Evolutionary conservation across 1,140 invertebrate genomes (phyloP).

Genomic region (Drosophila pandora): DNA sequence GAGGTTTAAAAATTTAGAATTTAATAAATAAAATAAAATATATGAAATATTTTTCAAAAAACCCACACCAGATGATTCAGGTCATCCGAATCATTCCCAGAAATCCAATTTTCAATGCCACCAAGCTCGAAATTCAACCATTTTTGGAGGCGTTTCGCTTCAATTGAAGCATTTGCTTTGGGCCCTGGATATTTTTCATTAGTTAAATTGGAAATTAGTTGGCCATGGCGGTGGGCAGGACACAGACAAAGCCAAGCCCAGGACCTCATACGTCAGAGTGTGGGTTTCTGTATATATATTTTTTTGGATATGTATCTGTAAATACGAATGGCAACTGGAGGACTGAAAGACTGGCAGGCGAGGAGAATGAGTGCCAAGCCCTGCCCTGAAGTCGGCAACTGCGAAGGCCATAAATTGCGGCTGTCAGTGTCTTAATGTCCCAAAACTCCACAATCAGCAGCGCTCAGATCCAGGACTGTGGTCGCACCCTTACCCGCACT

Average conservation of each 20-base stretch:
- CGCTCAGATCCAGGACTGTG: conserved; percentile 26
- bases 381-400: conserved; percentile 43
- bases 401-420: conserved; percentile 74
- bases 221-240: conserved; percentile 19
- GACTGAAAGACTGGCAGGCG: conserved; percentile 55
- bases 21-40: no score
- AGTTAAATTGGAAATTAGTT: conserved; percentile 52
- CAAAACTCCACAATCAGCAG: conserved; percentile 77
- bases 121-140: conserved; percentile 21
- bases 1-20: no score
- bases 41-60: no score
- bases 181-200: conserved; percentile 39
- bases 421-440: conserved; percentile 83
- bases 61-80: conserved; percentile 24
- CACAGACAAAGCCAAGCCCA: conserved; percentile 28
- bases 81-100: conserved; percentile 45
- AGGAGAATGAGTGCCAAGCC: conserved; percentile 70
- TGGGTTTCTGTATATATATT: conserved; percentile 35
- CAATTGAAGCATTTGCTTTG: conserved; percentile 50
- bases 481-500: background rate
- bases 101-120: conserved; percentile 52
- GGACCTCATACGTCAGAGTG: conserved; percentile 7
- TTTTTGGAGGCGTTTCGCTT: conserved; percentile 35
- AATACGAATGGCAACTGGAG: conserved; percentile 50
- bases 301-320: background rate